Base-by-base conservation (phyloP, 2,113 vertebrate genomes). In the Pseudorhombus dupliciocellatus region DNA sequence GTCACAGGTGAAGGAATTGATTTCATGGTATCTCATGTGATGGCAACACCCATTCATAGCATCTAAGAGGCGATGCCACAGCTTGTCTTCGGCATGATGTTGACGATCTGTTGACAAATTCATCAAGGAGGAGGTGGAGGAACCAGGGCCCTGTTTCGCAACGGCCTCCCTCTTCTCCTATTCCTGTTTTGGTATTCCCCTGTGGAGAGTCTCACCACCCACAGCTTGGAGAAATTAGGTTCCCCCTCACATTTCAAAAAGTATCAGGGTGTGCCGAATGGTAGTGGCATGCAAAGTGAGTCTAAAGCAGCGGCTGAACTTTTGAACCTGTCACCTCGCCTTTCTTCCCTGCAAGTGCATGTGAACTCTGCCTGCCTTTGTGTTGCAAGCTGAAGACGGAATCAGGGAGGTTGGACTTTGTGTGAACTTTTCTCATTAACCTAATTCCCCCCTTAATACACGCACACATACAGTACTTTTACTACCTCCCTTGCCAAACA, bases 341-440 rank as follows among this genome's bases (percentile, higher is more conserved):
- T 77, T 92, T 89, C 83, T 87, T 90, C 73, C 61, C 78, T 75
- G 66, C 81, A 78, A 88, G 80, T 91, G 85, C 86, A 86, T 87
- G 84, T 86, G 87, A 90, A 91, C 87, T 86, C 83, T 74, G 67
- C 20, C 66, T 80, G 82, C 79, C 83, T 90, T 92, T 90, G 78
- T 92, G 88, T 77, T 71, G 65, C 74, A 54, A 80, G 75, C 70
- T 77, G 84, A 91, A 88, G 90, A 87, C 88, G 84, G 78, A 90
- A 90, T 87, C 90, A 85, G 84, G 72, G 81, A 86, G 78, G 77
- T 85, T 94, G 92, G 91, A 94, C 93, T 94, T 91, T 91, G 70
- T 42, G 67, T 94, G 93, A 94, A 94, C 93, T 92, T 91, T 93
- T 91, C 88, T 91, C 83, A 92, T 94, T 93, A 92, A 85, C 85